Evolutionary conservation across 2,797 vertebrate species (phyloP), one percentile per base, ranked within the genome.

Genomic region (Alauda arvensis): DNA sequence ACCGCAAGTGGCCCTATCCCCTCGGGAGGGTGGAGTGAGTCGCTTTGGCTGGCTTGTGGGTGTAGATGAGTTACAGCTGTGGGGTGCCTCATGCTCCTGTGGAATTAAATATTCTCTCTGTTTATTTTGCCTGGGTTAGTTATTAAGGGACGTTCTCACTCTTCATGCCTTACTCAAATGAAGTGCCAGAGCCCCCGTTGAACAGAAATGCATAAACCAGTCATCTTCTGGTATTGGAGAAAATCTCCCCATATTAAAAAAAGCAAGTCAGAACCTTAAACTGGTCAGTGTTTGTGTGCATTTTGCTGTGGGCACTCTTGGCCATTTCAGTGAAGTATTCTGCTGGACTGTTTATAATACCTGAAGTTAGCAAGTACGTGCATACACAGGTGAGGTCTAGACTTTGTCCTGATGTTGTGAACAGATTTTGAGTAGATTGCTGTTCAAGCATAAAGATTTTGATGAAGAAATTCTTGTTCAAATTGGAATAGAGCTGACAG

Each of bases 1-100:
- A n/a, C 71, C 1, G 0, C 20, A 12, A 43, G 57, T 53, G 71
- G 85, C 75, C 5, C 0, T 39, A 2, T 72, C 3, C 15, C 69
- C 37, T 33, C 19, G 80, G 51, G 57, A 31, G 11, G 14, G 28
- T 31, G 56, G 29, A 70, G 2, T 65, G 53, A 83, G 28, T 74
- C 1, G 0, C 34, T 76, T 57, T 63, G 63, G 7, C n/a, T 65
- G 70, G 14, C 48, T 61, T 21, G 46, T 87, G 77, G 75, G 74
- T 59, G 65, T 71, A 18, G 55, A 34, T 55, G 62, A 4, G 5
- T 85, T 83, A 14, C 14, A 49, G 63, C 60, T 56, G 40, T 29
- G 45, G 43, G 51, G 18, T 77, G 65, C 75, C 21, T 66, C n/a
- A 1, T 5, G 14, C 31, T 79, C 40, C 26, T 43, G 1, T 45